Evolutionary conservation across 2,113 vertebrate genomes (phyloP).

Genomic region (Aepyceros melampus): DNA sequence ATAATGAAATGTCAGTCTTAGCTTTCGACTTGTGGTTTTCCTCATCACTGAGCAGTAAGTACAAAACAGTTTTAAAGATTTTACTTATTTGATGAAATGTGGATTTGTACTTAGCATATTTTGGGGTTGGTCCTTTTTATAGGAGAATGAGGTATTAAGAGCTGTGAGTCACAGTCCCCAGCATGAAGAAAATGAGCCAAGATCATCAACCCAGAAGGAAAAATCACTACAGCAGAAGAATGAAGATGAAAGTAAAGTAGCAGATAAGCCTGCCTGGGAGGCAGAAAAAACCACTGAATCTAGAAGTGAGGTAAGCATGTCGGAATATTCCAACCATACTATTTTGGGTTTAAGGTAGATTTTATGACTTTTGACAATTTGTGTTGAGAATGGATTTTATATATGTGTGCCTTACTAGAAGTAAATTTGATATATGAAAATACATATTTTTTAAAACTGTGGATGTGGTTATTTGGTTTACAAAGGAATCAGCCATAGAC

Average conservation of each 20-base stretch:
- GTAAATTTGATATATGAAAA: constrained; percentile 16
- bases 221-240: neutral
- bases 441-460: neutral
- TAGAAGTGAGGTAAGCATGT: constrained; percentile 40
- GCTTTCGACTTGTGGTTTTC: neutral
- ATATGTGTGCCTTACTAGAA: neutral
- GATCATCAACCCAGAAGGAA: neutral
- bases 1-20: neutral
- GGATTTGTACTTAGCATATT: constrained; percentile 1
- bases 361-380: neutral
- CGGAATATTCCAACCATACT: neutral
- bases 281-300: neutral
- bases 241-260: neutral
- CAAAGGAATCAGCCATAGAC: neutral
- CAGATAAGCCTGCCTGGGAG: neutral
- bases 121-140: neutral
- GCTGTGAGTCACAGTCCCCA: neutral
- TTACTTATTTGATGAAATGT: neutral
- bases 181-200: constrained; percentile 3
- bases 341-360: neutral
- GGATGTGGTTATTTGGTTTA: neutral
- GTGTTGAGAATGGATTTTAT: neutral
- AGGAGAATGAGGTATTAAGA: constrained; percentile 43
- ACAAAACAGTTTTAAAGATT: neutral
- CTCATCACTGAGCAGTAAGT: neutral